Conservation (phyloP, 1,140 invertebrate species). For the Heliothis virescens region DNA sequence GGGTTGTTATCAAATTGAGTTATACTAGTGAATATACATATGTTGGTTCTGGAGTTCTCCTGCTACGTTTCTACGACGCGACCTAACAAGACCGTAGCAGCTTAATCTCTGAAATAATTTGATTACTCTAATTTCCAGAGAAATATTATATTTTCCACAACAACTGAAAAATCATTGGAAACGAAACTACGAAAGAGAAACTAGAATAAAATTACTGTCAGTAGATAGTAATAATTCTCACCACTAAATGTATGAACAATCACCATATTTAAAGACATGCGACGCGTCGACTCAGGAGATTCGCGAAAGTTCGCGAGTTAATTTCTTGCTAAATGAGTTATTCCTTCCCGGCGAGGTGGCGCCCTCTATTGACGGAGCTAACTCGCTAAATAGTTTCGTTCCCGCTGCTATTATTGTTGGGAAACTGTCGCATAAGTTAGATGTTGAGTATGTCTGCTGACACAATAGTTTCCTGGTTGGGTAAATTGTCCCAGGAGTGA, state of each 20-base stretch:
- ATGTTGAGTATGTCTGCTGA: slow-evolving; percentile 64
- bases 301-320: slow-evolving; percentile 68
- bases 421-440: slow-evolving; percentile 76
- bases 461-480: slow-evolving; percentile 66
- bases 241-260: slow-evolving; percentile 52
- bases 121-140: too few species aligned
- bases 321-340: slow-evolving; percentile 81
- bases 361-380: slow-evolving; percentile 80
- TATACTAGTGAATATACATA: background rate
- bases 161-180: too few species aligned
- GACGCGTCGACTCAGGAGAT: slow-evolving; percentile 48
- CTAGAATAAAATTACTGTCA: too few species aligned
- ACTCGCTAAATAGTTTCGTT: slow-evolving; percentile 84
- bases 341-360: slow-evolving; percentile 76
- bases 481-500: slow-evolving; percentile 36
- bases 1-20: background rate
- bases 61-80: too few species aligned
- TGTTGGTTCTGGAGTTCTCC: too few species aligned
- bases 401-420: slow-evolving; percentile 80
- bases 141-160: too few species aligned
- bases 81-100: too few species aligned
- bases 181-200: too few species aligned
- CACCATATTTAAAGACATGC: slow-evolving; percentile 53
- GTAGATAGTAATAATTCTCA: background rate
- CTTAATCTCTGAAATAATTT: too few species aligned